Base-by-base conservation (phyloP, 2,888 invertebrate genomes). In the Perizoma flavofasciatum region DNA sequence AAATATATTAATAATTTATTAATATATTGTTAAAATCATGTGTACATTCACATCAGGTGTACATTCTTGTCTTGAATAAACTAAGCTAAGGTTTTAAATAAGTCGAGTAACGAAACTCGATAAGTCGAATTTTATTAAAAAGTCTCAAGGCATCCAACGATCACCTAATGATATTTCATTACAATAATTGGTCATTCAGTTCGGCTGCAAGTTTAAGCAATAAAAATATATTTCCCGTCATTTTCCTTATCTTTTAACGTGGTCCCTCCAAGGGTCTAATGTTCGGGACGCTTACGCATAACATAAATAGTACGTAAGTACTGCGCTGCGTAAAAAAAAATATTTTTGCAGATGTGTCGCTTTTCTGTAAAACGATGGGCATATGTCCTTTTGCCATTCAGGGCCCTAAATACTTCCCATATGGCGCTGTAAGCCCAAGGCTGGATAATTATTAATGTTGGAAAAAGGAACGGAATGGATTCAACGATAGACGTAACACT, bases 281-380 rank as follows among this genome's bases (percentile, higher is more conserved):
- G 71, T 56, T 47, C 41, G 55, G 56, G 65, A 53, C 68, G 61
- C 63, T 68, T 65, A 68, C 59, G 64, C 55, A 61, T 59, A 49
- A 64, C 65, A 65, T 71, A 68, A 68, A 69, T 67, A 66, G 49
- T 63, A 54, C 47, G 49, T 63, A 64, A 69, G 65, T 65, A 69
- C 69, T 69, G 62, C 59, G 64, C 49, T 40, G 63, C 63, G 63
- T 55, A 67, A 61, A 63, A 69, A 35, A 66, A 69, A 63, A 66
- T 69, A 66, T 64, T 66, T 67, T 52, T 62, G 57, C 63, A 66
- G 66, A 66, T 67, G 67, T 50, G 62, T 61, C 62, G 22, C 45
- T 8, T 51, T 44, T 11, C 48, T 45, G 32, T 49, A 55, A 49
- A 49, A 45, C 37, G 41, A 43, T 9, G 41, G 22, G 22, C 22